Conservation (phyloP, 37 sponge, comb jelly and placozoan genomes). For the Oscarella lobularis region DNA sequence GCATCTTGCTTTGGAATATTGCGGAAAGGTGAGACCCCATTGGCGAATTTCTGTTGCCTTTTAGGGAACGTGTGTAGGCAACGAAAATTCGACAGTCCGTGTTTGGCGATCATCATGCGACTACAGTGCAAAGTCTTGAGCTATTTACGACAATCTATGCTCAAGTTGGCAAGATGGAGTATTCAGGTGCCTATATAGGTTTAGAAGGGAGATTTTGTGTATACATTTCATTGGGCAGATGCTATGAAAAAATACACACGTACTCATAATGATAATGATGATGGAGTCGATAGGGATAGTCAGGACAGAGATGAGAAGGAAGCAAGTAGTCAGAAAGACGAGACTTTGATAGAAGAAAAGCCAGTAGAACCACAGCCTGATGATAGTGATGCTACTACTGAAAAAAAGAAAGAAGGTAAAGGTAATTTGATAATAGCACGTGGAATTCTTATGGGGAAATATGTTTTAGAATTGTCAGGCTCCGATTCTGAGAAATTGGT, state of each 20-base stretch:
- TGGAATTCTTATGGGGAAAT: too few relatives aligned
- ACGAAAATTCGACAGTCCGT: neutral
- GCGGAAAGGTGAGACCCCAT: neutral
- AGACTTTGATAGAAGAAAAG: too few relatives aligned
- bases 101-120: neutral
- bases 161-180: neutral
- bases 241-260: neutral
- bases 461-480: too few relatives aligned
- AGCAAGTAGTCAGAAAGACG: too few relatives aligned
- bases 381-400: neutral
- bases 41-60: neutral
- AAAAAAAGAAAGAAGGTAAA: neutral
- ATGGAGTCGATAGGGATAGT: neutral
- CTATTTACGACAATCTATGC: neutral
- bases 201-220: neutral
- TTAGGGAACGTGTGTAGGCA: neutral
- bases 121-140: neutral
- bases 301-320: too few relatives aligned
- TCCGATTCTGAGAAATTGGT: too few relatives aligned
- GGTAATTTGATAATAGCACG: too few relatives aligned
- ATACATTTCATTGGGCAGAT: neutral
- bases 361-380: too few relatives aligned
- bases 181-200: neutral
- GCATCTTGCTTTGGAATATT: neutral
- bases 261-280: neutral